Evolutionary conservation across 1,140 invertebrate genomes (phyloP).

Genomic region (Drosophila oshimai): DNA sequence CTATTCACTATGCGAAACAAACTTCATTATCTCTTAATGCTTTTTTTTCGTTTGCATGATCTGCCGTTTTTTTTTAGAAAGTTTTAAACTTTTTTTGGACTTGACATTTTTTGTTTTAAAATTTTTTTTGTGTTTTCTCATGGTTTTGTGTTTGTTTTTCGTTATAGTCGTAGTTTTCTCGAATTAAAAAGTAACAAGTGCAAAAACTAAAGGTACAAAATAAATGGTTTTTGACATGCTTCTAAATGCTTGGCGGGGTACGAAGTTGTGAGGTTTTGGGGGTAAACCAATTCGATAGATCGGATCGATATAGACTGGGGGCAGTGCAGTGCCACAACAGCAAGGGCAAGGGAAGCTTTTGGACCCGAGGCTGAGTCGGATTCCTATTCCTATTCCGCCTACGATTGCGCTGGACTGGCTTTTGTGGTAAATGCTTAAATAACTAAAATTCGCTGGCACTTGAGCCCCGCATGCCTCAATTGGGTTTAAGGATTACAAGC

Average conservation of each 20-base stretch:
- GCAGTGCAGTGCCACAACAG: slow-evolving; percentile 51
- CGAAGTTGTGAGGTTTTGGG: slow-evolving; percentile 1
- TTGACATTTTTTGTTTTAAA: slow-evolving; percentile 45
- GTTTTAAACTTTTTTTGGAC: slow-evolving; percentile 76
- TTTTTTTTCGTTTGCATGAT: slow-evolving; percentile 44
- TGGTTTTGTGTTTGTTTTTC: slow-evolving; percentile 32
- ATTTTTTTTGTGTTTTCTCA: slow-evolving; percentile 40
- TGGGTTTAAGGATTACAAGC: slow-evolving; percentile 49
- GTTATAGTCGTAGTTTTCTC: slow-evolving; percentile 36
- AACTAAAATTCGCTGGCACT: slow-evolving; percentile 72
- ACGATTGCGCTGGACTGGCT: slow-evolving; percentile 32
- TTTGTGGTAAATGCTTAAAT: slow-evolving; percentile 65
- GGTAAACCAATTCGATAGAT: slow-evolving; percentile 1
- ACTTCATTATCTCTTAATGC: slow-evolving; percentile 54
- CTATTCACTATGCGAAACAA: slow-evolving; percentile 76
- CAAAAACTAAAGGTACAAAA: slow-evolving; percentile 53
- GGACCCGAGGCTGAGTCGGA: background rate
- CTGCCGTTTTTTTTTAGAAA: slow-evolving; percentile 53
- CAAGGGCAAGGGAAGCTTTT: slow-evolving; percentile 7
- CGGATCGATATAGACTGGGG: slow-evolving; percentile 26
- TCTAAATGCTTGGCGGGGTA: slow-evolving; percentile 66
- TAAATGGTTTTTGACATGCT: slow-evolving; percentile 45
- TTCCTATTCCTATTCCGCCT: slow-evolving; percentile 10
- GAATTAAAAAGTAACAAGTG: slow-evolving; percentile 72
- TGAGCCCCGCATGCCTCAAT: slow-evolving; percentile 60